phyloP scores from a whole-genome alignment of 2,888 invertebrate species.

The Darwinula stevensoni region DNA sequence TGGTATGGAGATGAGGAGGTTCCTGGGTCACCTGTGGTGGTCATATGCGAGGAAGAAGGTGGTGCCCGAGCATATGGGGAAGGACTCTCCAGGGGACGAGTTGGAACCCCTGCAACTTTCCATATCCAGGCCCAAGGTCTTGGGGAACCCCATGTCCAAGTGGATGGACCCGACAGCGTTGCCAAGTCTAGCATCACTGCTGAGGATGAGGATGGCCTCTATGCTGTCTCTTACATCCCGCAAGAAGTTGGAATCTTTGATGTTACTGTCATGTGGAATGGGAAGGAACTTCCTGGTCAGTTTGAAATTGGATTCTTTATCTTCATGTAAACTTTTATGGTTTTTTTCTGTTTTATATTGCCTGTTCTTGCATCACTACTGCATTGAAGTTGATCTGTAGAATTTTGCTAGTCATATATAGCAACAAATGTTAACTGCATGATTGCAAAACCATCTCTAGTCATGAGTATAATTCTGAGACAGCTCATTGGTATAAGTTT shows the following conservation, averaged over 20 bases:
- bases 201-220: constrained; percentile 28
- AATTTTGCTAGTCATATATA: constrained; percentile 13
- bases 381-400: not conserved
- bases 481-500: too few relatives aligned
- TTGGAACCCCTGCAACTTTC: constrained; percentile 24
- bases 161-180: constrained; percentile 29
- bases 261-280: constrained; percentile 39
- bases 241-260: constrained; percentile 74
- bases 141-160: constrained; percentile 22
- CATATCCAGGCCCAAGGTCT: constrained; percentile 20
- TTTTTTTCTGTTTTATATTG: not conserved
- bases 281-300: constrained; percentile 21
- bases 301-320: constrained; percentile 9
- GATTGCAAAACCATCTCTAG: too few relatives aligned
- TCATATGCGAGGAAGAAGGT: constrained; percentile 26
- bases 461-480: too few relatives aligned
- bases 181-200: constrained; percentile 13
- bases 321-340: constrained; percentile 1
- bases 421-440: too few relatives aligned
- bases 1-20: constrained; percentile 25
- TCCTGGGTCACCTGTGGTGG: constrained; percentile 25
- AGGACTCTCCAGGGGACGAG: constrained; percentile 23
- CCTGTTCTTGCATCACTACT: not conserved
- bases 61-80: constrained; percentile 27
- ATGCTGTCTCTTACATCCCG: constrained; percentile 66